Conservation (phyloP, 2,888 invertebrate species). For the Acronicta psi region DNA sequence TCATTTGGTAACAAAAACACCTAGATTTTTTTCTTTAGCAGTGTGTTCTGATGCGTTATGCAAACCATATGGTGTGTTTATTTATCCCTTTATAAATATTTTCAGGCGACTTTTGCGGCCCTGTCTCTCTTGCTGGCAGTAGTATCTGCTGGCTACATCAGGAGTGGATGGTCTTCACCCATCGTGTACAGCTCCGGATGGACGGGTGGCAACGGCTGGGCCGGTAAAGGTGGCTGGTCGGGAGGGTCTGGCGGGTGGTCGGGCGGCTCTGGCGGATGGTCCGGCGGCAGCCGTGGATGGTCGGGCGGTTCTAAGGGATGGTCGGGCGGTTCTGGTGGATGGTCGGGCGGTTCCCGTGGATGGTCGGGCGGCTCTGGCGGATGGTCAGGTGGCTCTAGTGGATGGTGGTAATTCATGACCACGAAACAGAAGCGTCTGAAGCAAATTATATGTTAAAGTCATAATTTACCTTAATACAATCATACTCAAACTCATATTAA, state of each 20-base stretch:
- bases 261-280: conserved; percentile 19
- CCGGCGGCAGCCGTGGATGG: conserved; percentile 28
- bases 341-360: conserved; percentile 7
- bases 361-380: conserved; percentile 12
- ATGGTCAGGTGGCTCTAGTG: conserved; percentile 10
- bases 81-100: no score
- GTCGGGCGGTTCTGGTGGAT: background rate
- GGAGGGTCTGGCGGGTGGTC: conserved; percentile 29
- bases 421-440: background rate
- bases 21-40: no score
- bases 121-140: conserved; percentile 62
- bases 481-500: background rate
- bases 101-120: conserved; percentile 53
- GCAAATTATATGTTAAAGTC: background rate
- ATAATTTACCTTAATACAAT: background rate
- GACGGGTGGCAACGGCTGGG: conserved; percentile 21
- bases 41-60: no score
- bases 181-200: conserved; percentile 26
- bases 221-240: conserved; percentile 28
- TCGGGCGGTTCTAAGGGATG: conserved; percentile 3
- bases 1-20: no score
- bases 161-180: conserved; percentile 54
- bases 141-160: conserved; percentile 68
- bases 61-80: background rate
- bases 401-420: conserved; percentile 33